A percentile compares a stretch with the other conserved stretches of the same genome.
Evolutionary conservation across 2,888 invertebrate genomes (phyloP).

Genomic region (Thelaira solivaga): DNA sequence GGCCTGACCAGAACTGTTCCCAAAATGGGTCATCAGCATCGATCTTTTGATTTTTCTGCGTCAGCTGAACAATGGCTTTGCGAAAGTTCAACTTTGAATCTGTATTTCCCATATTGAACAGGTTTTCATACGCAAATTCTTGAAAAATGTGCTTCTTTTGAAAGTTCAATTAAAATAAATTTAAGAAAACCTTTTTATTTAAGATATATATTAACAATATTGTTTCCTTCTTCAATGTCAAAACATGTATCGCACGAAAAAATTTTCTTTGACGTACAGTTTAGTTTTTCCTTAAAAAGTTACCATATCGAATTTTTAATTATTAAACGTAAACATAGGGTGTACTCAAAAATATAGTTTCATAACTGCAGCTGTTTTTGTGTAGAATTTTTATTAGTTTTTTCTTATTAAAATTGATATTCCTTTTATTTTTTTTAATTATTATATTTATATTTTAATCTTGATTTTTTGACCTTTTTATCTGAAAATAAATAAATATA

Average conservation of each 20-base stretch:
- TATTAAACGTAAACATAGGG: background rate
- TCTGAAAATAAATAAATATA: too few species aligned
- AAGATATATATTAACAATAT: background rate
- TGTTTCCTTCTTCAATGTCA: background rate
- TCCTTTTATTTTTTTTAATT: too few species aligned
- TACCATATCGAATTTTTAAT: background rate
- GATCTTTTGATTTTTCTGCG: conserved; percentile 97
- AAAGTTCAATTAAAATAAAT: background rate
- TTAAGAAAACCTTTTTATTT: background rate
- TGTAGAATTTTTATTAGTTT: too few species aligned
- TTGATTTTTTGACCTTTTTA: too few species aligned
- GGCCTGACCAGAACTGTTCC: conserved; percentile 99
- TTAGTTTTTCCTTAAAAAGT: background rate
- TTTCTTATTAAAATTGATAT: too few species aligned
- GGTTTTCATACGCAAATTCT: background rate
- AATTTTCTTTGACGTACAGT: conserved; percentile 48
- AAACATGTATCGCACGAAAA: conserved; percentile 49
- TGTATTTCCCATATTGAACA: conserved; percentile 92
- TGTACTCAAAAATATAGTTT: too few species aligned
- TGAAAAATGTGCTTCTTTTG: background rate
- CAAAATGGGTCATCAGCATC: conserved; percentile 93
- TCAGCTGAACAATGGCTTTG: conserved; percentile 97
- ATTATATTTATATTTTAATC: too few species aligned
- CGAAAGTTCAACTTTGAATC: conserved; percentile 99
- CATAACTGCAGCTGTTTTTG: too few species aligned